Percentiles rank a stretch among this genome's conserved stretches.
phyloP scores from a whole-genome alignment of 2,113 vertebrate species.

The Chascanopsetta lugubris region DNA sequence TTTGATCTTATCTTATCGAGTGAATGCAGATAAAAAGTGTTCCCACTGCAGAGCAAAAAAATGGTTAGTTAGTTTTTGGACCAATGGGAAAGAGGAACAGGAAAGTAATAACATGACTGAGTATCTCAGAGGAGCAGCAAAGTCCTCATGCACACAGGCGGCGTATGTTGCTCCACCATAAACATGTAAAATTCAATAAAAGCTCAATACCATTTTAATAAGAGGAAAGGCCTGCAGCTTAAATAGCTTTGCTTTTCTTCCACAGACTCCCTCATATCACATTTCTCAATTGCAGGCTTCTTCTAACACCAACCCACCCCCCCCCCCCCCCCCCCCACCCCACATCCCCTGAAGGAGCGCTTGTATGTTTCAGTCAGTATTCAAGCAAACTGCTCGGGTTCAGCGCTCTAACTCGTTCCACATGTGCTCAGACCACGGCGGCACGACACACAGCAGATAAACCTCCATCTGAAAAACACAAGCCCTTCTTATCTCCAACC shows the following conservation, averaged over 20 bases:
- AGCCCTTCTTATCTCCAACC: conserved; percentile 62
- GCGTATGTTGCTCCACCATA: conserved; percentile 68
- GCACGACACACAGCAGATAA: conserved; percentile 45
- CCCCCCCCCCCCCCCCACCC: conserved; percentile 53
- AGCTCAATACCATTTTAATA: conserved; percentile 79
- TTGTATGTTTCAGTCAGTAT: conserved; percentile 68
- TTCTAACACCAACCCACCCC: conserved; percentile 71
- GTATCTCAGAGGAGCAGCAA: conserved; percentile 41
- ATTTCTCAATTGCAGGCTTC: conserved; percentile 79
- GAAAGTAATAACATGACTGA: conserved; percentile 58
- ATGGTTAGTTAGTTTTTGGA: too few species aligned
- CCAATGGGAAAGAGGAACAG: too few species aligned
- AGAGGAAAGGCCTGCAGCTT: conserved; percentile 78
- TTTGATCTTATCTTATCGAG: too few species aligned
- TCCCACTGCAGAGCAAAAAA: too few species aligned
- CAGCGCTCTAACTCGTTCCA: conserved; percentile 76
- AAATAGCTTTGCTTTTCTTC: conserved; percentile 81
- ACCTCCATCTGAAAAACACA: conserved; percentile 51
- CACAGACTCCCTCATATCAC: conserved; percentile 71
- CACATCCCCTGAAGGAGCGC: conserved; percentile 75
- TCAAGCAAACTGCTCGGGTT: conserved; percentile 49
- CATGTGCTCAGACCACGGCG: conserved; percentile 69
- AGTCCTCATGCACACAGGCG: conserved; percentile 46
- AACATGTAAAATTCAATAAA: conserved; percentile 84
- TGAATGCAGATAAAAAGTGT: too few species aligned